These are phyloP conservation scores for Cerastis leucographa DNA, from an alignment of 2,888 invertebrate genomes.

Conservation along the genomic window DNA sequence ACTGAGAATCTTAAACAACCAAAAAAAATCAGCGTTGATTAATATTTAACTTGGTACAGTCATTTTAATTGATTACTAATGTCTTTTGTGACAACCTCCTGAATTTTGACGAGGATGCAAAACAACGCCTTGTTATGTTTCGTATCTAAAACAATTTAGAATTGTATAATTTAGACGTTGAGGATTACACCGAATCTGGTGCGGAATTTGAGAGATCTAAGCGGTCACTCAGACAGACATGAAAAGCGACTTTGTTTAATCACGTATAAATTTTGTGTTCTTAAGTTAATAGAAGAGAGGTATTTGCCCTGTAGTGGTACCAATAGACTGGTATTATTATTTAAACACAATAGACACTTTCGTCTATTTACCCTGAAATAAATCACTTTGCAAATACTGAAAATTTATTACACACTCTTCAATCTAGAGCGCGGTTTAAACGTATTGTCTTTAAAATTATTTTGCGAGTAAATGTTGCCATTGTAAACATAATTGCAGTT, in stretches of 20 bases:
- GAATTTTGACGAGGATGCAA: too few species aligned
- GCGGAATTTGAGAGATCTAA: background rate
- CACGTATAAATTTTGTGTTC: background rate
- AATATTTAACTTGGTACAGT: too few species aligned
- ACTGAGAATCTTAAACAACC: too few species aligned
- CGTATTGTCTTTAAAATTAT: background rate
- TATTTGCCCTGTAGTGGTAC: background rate
- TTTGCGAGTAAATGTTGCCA: background rate
- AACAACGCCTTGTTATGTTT: too few species aligned
- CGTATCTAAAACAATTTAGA: too few species aligned
- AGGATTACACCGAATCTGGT: background rate
- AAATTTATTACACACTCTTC: background rate
- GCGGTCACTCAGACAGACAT: background rate
- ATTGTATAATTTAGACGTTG: background rate
- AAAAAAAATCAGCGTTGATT: too few species aligned
- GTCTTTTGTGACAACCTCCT: too few species aligned
- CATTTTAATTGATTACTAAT: too few species aligned
- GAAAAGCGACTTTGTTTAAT: background rate
- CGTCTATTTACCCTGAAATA: background rate
- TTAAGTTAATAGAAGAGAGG: background rate
- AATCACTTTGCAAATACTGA: background rate
- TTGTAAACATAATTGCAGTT: slow-evolving; percentile 8
- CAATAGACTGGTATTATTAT: background rate
- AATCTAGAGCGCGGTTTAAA: background rate
- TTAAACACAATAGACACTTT: background rate